A percentile compares a stretch with the other conserved stretches of the same genome.
Evolutionary conservation across 2,888 invertebrate genomes (phyloP).

Genomic region (Labia minor): DNA sequence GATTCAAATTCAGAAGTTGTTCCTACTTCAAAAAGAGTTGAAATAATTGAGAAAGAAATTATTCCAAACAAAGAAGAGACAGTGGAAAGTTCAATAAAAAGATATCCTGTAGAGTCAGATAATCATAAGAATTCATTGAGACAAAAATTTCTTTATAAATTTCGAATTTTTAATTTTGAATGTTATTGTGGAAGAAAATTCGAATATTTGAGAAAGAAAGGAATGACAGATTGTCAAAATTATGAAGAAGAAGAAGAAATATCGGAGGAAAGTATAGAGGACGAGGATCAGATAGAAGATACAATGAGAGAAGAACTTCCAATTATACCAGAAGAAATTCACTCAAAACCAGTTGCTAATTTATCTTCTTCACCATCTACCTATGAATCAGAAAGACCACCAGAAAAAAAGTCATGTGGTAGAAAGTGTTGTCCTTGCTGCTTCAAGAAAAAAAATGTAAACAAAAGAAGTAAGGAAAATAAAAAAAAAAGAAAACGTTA

Average conservation of each 20-base stretch:
- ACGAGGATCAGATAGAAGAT: no score
- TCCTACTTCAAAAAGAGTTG: no score
- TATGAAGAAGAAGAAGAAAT: neutral
- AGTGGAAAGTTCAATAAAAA: no score
- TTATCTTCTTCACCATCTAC: neutral
- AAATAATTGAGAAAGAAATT: neutral
- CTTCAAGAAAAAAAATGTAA: neutral
- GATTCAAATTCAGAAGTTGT: no score
- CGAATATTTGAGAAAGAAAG: neutral
- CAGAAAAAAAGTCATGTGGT: neutral
- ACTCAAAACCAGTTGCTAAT: neutral
- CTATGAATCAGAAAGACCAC: no score
- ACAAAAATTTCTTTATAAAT: neutral
- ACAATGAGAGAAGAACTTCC: no score
- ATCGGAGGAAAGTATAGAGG: no score
- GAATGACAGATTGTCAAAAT: neutral
- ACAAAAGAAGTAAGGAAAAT: neutral
- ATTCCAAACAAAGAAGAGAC: neutral
- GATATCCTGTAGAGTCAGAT: neutral
- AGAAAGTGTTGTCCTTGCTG: neutral
- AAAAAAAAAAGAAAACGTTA: neutral
- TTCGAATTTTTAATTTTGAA: neutral
- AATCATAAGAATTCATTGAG: no score
- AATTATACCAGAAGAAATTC: no score
- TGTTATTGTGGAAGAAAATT: slow-evolving; percentile 7